Conservation (phyloP, 2,113 vertebrate species). For the Tetrao urogallus region DNA sequence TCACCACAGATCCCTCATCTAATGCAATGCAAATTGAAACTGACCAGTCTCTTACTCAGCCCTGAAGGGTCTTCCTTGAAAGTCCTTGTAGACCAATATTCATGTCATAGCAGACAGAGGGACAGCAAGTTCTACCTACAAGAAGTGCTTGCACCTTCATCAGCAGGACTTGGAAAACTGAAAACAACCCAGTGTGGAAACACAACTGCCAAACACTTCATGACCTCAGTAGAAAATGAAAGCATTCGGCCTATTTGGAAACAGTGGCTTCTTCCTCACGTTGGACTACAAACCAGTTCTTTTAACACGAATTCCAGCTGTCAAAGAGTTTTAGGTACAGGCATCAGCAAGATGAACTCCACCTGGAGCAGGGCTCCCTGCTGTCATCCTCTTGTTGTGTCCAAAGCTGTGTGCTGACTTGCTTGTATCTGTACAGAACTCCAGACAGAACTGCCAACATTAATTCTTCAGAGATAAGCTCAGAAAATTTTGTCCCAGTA, state of each 20-base stretch:
- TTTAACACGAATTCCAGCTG: not conserved
- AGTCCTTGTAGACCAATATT: not conserved
- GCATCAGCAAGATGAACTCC: not conserved
- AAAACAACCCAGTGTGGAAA: not conserved
- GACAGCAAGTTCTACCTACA: not conserved
- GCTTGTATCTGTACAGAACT: not conserved
- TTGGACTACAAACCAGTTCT: not conserved
- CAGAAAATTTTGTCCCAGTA: constrained; percentile 22
- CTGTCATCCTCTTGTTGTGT: not conserved
- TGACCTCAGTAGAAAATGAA: not conserved
- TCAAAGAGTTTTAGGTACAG: not conserved
- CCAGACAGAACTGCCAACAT: constrained; percentile 9
- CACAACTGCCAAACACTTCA: not conserved
- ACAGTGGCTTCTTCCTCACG: not conserved
- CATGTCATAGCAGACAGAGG: not conserved
- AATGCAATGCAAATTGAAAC: not conserved
- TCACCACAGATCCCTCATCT: not conserved
- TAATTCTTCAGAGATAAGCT: constrained; percentile 50
- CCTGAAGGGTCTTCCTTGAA: not conserved
- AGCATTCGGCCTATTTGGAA: not conserved
- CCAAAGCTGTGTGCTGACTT: not conserved
- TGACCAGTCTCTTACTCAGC: not conserved
- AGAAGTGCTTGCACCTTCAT: not conserved
- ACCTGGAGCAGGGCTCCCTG: not conserved
- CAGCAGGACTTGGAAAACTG: not conserved